Evolutionary conservation across 2,797 vertebrate species (phyloP).

Genomic region (Lepilemur ruficaudatus): DNA sequence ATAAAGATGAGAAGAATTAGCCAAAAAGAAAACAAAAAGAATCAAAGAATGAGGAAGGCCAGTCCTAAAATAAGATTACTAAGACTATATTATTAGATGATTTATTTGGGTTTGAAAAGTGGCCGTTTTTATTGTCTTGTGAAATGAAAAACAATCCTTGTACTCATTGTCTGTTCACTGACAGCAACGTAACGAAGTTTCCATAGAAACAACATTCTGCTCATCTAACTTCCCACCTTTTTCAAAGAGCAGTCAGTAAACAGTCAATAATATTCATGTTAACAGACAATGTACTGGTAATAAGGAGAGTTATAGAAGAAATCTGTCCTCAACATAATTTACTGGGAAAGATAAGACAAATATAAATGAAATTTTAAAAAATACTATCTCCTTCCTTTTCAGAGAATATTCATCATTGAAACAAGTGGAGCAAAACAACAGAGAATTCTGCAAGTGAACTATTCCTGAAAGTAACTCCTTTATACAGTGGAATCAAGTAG

Average conservation of each 20-base stretch:
- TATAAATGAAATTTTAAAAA: constrained; percentile 26
- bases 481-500: neutral
- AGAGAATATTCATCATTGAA: constrained; percentile 12
- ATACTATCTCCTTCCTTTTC: constrained; percentile 41
- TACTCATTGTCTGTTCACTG: constrained; percentile 20
- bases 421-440: neutral
- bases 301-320: constrained; percentile 21
- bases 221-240: neutral
- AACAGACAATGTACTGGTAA: constrained; percentile 36
- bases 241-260: constrained; percentile 50
- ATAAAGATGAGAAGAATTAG: constrained; percentile 16
- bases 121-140: neutral
- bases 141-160: constrained; percentile 48
- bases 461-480: neutral
- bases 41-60: neutral
- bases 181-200: neutral
- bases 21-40: constrained; percentile 29
- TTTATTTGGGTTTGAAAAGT: constrained; percentile 27
- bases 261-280: constrained; percentile 41
- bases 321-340: neutral
- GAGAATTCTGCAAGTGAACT: neutral
- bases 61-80: constrained; percentile 33
- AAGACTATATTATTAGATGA: constrained; percentile 9
- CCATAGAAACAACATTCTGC: neutral
- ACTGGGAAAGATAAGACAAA: neutral